Conservation (phyloP, 2,888 invertebrate genomes). For the Adela reaumurella region DNA sequence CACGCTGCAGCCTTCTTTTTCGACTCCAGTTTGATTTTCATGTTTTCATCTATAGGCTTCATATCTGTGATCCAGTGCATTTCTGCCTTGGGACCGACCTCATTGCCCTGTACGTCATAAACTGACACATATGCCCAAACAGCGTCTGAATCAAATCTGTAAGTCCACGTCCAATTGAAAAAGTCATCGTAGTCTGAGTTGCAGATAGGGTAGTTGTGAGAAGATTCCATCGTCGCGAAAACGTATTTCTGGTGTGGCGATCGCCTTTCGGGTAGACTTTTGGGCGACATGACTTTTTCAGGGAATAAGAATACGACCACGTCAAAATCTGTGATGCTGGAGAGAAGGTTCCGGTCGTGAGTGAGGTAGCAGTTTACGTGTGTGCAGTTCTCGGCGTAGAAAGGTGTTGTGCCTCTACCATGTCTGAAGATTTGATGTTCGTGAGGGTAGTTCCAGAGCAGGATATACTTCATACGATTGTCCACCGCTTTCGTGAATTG, state of each 20-base stretch:
- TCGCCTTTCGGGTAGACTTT: constrained; percentile 19
- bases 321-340: constrained; percentile 22
- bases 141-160: constrained; percentile 38
- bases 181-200: constrained; percentile 24
- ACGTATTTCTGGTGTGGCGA: constrained; percentile 31
- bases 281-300: too few species aligned
- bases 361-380: constrained; percentile 35
- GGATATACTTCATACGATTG: too few species aligned
- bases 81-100: constrained; percentile 28
- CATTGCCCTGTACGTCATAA: constrained; percentile 20
- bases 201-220: constrained; percentile 35
- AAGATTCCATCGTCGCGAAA: constrained; percentile 37
- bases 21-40: constrained; percentile 15
- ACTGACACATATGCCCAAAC: constrained; percentile 30
- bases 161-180: constrained; percentile 45
- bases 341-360: constrained; percentile 16
- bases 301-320: constrained; percentile 26
- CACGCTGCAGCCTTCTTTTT: constrained; percentile 27
- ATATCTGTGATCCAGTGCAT: constrained; percentile 22
- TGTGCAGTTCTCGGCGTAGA: too few species aligned
- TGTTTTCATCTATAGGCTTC: constrained; percentile 17
- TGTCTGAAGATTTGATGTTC: too few species aligned
- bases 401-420: too few species aligned
- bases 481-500: too few species aligned
- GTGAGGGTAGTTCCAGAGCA: too few species aligned